Base-by-base conservation (phyloP, 2,888 invertebrate genomes). In the Beris chalybata region DNA sequence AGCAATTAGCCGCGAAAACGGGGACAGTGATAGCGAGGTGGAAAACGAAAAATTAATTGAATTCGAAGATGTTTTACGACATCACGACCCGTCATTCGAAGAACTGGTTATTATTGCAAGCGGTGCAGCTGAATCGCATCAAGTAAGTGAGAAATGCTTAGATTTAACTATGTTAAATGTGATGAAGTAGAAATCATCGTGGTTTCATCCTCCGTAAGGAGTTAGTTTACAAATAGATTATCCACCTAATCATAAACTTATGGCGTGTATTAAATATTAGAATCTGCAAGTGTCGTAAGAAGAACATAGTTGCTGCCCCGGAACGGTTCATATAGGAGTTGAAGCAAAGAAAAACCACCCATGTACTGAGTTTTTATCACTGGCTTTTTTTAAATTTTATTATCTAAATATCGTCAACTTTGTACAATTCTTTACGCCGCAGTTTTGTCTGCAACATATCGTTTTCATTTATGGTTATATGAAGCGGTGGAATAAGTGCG, bases 11-110 rank as follows among this genome's bases (percentile, higher is more conserved):
- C 83, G 85, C 74, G 87, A 87, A 74, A 79, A 88, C 66, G 89
- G 89, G 1, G 95, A 95, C 79, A 93, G 93, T 0, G 96, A 96
- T 77, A 95, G 95, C 22, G 96, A 96, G 75, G 89, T 90, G 9
- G 96, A 97, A 78, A 93, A 92, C 72, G 95, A 95, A 76, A 90
- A 92, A 72, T 81, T 97, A 3, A 74, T 93, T 63, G 95, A 95
- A 78, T 83, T 92, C 13, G 96, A 96, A 75, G 91, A 92, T 67
- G 88, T 92, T 12, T 82, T 97, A 50, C 84, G 91, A 48, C 90
- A 91, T 74, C 89, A 93, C 77, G 95, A 95, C 79, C 93, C 94
- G 4, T 83, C 84, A 63, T 88, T 86, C 73, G 81, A 81, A 57
- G 82, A 79, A n/a, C 79, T 82, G 3, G 82, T 82, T 61, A 76